Percentiles rank a stretch among this genome's conserved stretches.
phyloP scores from a whole-genome alignment of 2,797 vertebrate genomes.

The Sorex maritimensis region DNA sequence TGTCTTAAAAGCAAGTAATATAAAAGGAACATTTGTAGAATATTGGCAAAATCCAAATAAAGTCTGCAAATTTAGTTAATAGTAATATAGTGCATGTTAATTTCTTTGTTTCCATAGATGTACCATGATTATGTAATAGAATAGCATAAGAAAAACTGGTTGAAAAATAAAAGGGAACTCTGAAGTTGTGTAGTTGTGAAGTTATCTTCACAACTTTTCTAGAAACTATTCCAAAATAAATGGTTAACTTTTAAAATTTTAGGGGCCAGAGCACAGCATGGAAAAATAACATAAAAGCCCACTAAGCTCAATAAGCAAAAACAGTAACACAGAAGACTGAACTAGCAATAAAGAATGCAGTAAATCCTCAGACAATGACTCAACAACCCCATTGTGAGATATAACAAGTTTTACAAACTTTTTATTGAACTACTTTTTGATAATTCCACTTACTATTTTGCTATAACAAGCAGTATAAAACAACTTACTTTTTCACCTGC shows the following conservation, averaged over 20 bases:
- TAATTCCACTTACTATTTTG: no score
- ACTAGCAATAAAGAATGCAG: no score
- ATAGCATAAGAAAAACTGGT: background rate
- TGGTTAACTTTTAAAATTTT: conserved; percentile 1
- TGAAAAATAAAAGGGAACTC: conserved; percentile 19
- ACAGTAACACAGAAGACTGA: no score
- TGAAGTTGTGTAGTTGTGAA: background rate
- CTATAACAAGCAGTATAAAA: no score
- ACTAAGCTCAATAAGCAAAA: no score
- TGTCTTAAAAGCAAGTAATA: conserved; percentile 39
- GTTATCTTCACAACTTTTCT: conserved; percentile 44
- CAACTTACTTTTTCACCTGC: no score
- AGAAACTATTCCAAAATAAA: conserved; percentile 59
- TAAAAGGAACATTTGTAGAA: conserved; percentile 38
- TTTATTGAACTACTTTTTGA: no score
- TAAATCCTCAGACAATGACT: no score
- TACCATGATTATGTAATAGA: conserved; percentile 4
- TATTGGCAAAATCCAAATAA: conserved; percentile 63
- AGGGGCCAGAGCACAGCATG: no score
- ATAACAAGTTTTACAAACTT: no score
- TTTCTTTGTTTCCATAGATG: conserved; percentile 69
- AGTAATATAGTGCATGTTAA: conserved; percentile 34
- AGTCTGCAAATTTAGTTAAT: conserved; percentile 50
- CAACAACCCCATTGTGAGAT: no score
- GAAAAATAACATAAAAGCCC: no score